These are phyloP conservation scores for Adineta ricciae DNA, from an alignment of 2,888 invertebrate species.

Conservation along the genomic window DNA sequence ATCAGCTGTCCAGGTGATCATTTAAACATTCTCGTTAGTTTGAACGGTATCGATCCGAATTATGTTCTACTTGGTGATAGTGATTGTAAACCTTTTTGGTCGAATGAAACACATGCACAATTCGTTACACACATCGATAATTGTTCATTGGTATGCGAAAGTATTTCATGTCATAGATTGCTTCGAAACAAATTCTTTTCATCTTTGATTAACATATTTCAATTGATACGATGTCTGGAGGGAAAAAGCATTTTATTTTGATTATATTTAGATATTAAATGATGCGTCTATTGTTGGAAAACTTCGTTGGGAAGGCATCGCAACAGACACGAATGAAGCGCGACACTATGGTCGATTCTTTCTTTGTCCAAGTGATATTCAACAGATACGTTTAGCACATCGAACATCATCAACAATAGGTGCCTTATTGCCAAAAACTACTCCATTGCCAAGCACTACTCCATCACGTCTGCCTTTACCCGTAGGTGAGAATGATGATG, in stretches of 20 bases:
- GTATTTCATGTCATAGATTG: no score
- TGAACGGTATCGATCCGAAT: slow-evolving; percentile 17
- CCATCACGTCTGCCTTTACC: not conserved
- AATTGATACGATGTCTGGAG: not conserved
- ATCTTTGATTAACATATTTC: not conserved
- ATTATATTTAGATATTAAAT: not conserved
- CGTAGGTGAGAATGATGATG: no score
- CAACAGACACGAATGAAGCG: not conserved
- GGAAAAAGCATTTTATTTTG: not conserved
- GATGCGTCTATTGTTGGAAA: not conserved
- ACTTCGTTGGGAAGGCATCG: not conserved
- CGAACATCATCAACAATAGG: not conserved
- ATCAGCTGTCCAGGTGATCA: slow-evolving; percentile 7
- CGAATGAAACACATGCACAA: slow-evolving; percentile 4
- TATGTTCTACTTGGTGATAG: slow-evolving; percentile 9
- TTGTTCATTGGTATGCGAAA: not conserved
- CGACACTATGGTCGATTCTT: slow-evolving; percentile 1
- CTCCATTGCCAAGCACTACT: not conserved
- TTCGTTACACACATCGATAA: not conserved
- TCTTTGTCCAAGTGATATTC: not conserved
- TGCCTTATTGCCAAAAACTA: not conserved
- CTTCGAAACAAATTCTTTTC: no score
- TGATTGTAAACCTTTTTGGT: not conserved
- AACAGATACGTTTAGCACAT: not conserved
- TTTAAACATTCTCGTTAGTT: not conserved